A percentile compares a stretch with the other conserved stretches of the same genome.
Conservation (phyloP, 2,888 invertebrate species). For the Sminthurinus aureus region DNA sequence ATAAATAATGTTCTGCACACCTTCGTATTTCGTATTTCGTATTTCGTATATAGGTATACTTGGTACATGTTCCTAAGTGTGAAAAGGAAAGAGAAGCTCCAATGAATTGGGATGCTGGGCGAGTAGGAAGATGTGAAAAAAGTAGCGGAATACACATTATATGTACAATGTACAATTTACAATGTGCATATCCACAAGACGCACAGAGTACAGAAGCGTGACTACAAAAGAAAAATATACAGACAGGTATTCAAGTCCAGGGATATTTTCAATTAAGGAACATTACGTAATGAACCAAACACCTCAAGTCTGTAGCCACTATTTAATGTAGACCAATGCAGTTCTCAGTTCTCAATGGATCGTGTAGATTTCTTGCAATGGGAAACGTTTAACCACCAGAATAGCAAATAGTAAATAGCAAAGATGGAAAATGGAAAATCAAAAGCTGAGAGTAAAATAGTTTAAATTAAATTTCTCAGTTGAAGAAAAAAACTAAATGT, state of each 20-base stretch:
- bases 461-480: no score
- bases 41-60: not conserved
- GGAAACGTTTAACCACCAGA: no score
- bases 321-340: no score
- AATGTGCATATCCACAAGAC: no score
- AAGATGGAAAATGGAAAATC: no score
- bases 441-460: no score
- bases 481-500: no score
- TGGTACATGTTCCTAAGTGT: not conserved
- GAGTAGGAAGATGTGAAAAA: not conserved
- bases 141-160: not conserved
- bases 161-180: not conserved
- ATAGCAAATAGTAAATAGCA: no score
- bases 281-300: conserved; percentile 3
- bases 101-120: not conserved
- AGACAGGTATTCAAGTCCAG: conserved; percentile 5
- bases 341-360: no score
- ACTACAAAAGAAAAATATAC: not conserved
- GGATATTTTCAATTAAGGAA: conserved; percentile 6
- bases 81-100: not conserved
- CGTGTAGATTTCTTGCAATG: no score
- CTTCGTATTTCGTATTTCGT: no score
- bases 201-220: conserved; percentile 1
- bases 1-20: no score
- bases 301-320: not conserved